These are phyloP conservation scores for Intellagama lesueurii DNA, from an alignment of 2,797 vertebrate species.

Conservation along the genomic window DNA sequence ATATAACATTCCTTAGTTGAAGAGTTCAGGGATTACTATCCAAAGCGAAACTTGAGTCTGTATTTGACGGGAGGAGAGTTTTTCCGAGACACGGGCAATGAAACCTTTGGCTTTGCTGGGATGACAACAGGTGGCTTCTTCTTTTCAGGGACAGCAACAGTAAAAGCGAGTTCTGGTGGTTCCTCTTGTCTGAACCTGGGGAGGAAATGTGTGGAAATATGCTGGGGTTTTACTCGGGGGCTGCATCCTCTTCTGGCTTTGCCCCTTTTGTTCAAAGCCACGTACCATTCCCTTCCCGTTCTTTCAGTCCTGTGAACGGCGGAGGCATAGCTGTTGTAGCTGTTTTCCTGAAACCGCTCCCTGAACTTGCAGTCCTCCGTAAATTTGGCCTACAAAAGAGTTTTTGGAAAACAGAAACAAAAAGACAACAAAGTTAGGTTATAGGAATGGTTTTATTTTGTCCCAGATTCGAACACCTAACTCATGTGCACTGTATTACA, in stretches of 20 bases:
- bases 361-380: slow-evolving; percentile 94
- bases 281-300: slow-evolving; percentile 91
- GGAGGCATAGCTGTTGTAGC: slow-evolving; percentile 97
- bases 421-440: neutral
- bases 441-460: neutral
- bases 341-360: slow-evolving; percentile 98
- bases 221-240: slow-evolving; percentile 91
- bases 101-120: slow-evolving; percentile 66
- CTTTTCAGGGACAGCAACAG: slow-evolving; percentile 84
- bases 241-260: slow-evolving; percentile 96
- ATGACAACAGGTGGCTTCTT: slow-evolving; percentile 70
- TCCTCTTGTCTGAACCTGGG: slow-evolving; percentile 86
- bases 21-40: slow-evolving; percentile 41
- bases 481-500: no score
- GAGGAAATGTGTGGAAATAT: slow-evolving; percentile 94
- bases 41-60: slow-evolving; percentile 85
- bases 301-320: slow-evolving; percentile 86
- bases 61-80: slow-evolving; percentile 73
- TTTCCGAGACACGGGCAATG: slow-evolving; percentile 65
- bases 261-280: slow-evolving; percentile 95
- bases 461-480: neutral
- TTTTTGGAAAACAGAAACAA: neutral
- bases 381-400: slow-evolving; percentile 83
- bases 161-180: slow-evolving; percentile 85
- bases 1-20: neutral